These are phyloP conservation scores for Leptobrachium leishanense DNA, from an alignment of 2,113 vertebrate genomes.

Conservation along the genomic window DNA sequence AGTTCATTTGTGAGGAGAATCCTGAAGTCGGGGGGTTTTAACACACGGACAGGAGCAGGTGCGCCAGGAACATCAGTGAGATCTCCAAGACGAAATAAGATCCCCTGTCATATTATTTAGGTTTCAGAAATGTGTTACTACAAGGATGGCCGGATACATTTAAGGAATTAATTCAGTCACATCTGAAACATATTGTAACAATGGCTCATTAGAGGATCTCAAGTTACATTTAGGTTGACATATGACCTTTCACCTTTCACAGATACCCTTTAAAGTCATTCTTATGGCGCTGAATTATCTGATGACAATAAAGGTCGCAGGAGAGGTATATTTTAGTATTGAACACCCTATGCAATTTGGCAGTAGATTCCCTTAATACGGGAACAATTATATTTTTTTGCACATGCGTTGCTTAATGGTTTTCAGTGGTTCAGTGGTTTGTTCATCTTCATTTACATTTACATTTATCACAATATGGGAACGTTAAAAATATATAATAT, in stretches of 20 bases:
- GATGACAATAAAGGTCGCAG: conserved; percentile 58
- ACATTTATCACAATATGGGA: too few species aligned
- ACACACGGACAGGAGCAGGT: conserved; percentile 89
- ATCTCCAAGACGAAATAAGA: conserved; percentile 77
- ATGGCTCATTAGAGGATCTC: conserved; percentile 72
- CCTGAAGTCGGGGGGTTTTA: conserved; percentile 89
- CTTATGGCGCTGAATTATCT: conserved; percentile 75
- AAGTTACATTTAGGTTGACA: conserved; percentile 79
- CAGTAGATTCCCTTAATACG: too few species aligned
- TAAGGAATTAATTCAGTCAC: conserved; percentile 82
- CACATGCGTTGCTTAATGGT: too few species aligned
- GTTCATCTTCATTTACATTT: too few species aligned
- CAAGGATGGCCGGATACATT: conserved; percentile 76
- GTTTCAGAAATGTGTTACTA: conserved; percentile 68
- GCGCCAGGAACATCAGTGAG: conserved; percentile 74
- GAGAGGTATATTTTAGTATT: not conserved
- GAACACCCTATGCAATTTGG: too few species aligned
- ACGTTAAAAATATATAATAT: too few species aligned
- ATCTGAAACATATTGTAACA: conserved; percentile 80
- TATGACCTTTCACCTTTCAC: conserved; percentile 81
- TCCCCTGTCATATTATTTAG: conserved; percentile 85
- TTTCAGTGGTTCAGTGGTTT: too few species aligned
- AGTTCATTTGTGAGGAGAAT: conserved; percentile 97
- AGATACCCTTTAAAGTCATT: conserved; percentile 67
- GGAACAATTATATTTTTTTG: too few species aligned